Conservation (phyloP, 2,113 vertebrate species). For the Tyto alba region DNA sequence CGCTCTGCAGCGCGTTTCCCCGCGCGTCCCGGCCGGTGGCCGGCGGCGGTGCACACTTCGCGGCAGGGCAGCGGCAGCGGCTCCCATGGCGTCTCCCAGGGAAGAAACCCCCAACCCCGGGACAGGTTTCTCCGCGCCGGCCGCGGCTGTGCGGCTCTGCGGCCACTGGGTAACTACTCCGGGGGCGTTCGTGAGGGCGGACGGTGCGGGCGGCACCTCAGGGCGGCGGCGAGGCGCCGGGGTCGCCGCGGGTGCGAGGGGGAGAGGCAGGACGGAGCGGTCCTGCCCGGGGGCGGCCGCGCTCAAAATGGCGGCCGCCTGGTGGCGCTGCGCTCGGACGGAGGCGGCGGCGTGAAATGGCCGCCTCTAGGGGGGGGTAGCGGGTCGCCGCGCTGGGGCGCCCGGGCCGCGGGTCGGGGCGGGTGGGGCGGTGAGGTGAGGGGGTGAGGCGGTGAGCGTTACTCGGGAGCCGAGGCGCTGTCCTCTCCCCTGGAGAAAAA, state of each 20-base stretch:
- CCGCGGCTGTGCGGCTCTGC: not conserved
- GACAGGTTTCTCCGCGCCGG: not conserved
- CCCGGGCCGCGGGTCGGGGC: fast-evolving
- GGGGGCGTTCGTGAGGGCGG: not conserved
- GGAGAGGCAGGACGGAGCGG: too few species aligned
- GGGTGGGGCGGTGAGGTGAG: too few species aligned
- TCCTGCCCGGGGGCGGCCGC: not conserved
- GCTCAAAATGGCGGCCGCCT: not conserved
- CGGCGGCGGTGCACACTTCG: not conserved
- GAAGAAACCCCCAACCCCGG: not conserved
- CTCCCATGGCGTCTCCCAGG: not conserved
- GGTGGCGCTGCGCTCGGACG: not conserved
- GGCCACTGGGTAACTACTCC: not conserved
- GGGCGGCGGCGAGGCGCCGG: not conserved
- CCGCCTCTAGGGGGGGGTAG: not conserved
- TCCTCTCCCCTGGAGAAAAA: not conserved
- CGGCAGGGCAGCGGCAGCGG: not conserved
- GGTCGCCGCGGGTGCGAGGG: too few species aligned
- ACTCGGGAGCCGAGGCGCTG: not conserved
- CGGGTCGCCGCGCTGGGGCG: too few species aligned
- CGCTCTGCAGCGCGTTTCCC: not conserved
- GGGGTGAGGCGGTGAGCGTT: too few species aligned
- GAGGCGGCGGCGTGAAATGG: not conserved
- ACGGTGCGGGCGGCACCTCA: not conserved
- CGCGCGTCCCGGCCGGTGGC: not conserved